Evolutionary conservation across 2,113 vertebrate species (phyloP), one percentile per base, ranked within the genome.

Genomic region (Cinclus mexicanus): DNA sequence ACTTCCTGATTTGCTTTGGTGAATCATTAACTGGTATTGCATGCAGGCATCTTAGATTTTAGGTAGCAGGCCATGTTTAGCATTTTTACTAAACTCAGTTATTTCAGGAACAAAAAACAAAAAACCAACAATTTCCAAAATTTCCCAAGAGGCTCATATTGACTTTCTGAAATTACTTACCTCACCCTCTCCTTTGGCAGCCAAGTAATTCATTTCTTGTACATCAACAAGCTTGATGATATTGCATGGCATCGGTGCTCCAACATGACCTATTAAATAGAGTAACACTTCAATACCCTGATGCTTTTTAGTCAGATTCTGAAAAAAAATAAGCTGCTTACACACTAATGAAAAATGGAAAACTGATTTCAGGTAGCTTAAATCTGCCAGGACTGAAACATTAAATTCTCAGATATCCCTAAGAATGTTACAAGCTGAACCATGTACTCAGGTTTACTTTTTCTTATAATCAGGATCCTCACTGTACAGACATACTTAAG

Each of bases 191-290:
- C 99, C 99, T 67, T 98, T 99, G 80, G 97, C 97, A 90, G 99
- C 98, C 67, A 98, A 96, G 91, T 99, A 99, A 97, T 99, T 99
- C 99, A 99, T 99, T 84, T 99, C 99, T 91, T 98, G 95, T 57
- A 99, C 99, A 90, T 99, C 99, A 75, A 99, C 97, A 89, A 99
- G 97, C 96, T 99, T 99, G 68, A 99, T 16, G 21, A 85, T 8
- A 83, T 97, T 99, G 95, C 99, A 99, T 69, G 99, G 98, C 98
- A 99, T 98, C 4, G 99, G 99, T 53, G 99, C 94, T 44, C 99
- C 99, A 26, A 99, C 99, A 3, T 99, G 99, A 96, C 99, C 99
- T 99, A 42, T 41, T 31, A 56, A 80, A 82, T 0, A 93, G 20
- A 79, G 29, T 14, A 94, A 92, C 47, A 68, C 12, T 83, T 89